Conservation (phyloP, 2,797 vertebrate genomes). For the Arnoldichthys spilopterus region DNA sequence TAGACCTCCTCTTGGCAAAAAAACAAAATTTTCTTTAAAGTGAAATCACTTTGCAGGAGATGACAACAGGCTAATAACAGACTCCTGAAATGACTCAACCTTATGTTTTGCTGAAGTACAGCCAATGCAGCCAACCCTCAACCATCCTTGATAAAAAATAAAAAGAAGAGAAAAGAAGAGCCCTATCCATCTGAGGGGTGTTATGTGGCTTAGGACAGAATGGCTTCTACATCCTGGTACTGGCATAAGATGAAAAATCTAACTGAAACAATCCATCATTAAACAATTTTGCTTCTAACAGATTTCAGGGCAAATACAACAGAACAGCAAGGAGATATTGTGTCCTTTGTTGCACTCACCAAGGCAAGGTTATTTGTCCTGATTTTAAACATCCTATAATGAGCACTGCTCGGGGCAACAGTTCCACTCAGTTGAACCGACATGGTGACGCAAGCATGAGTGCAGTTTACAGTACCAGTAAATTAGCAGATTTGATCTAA, state of each 20-base stretch:
- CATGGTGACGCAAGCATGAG: not conserved
- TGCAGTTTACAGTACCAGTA: not conserved
- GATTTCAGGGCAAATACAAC: not conserved
- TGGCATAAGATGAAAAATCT: not conserved
- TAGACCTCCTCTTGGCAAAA: not conserved
- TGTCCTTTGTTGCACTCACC: not conserved
- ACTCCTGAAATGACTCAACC: not conserved
- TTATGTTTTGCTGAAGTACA: not conserved
- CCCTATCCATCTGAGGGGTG: no score
- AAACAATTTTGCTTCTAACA: not conserved
- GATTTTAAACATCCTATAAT: slow-evolving; percentile 20
- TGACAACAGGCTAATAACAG: not conserved
- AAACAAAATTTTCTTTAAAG: not conserved
- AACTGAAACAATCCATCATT: not conserved
- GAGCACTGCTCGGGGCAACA: slow-evolving; percentile 8
- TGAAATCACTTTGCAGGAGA: not conserved
- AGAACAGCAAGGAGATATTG: not conserved
- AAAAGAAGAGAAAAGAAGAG: no score
- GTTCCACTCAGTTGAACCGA: slow-evolving; percentile 6
- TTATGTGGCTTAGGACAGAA: not conserved
- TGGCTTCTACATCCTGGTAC: not conserved
- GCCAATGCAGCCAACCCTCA: not conserved
- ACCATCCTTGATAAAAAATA: not conserved
- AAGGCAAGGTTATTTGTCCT: slow-evolving; percentile 15
- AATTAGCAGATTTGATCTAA: not conserved